A percentile compares a stretch with the other conserved stretches of the same genome.
Evolutionary conservation across 92 coral and sea anemone species (phyloP).

Genomic region (Umimayanthus chanpuru): DNA sequence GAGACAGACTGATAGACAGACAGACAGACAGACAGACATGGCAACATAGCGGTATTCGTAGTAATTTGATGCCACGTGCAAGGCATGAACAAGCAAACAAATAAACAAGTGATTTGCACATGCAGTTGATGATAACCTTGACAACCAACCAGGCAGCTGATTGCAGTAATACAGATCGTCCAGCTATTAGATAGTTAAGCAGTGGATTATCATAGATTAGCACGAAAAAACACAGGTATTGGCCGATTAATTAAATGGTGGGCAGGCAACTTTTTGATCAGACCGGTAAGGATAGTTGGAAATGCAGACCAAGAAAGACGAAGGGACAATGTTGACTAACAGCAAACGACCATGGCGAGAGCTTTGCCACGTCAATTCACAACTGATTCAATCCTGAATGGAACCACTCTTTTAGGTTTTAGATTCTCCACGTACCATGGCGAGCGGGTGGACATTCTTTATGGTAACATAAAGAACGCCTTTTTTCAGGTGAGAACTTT

Average conservation of each 20-base stretch:
- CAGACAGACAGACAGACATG: not conserved
- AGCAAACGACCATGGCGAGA: not conserved
- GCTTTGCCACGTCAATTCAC: not conserved
- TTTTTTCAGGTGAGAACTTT: slow-evolving; percentile 80
- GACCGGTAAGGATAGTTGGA: not conserved
- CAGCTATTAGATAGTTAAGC: too few species aligned
- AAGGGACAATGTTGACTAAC: not conserved
- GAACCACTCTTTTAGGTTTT: slow-evolving; percentile 68
- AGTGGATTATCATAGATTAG: too few species aligned
- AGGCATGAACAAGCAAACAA: not conserved
- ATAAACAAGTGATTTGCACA: not conserved
- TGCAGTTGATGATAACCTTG: not conserved
- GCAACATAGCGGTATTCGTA: not conserved
- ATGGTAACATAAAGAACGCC: slow-evolving; percentile 94
- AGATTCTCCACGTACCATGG: slow-evolving; percentile 94
- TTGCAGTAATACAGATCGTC: too few species aligned
- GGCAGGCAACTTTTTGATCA: not conserved
- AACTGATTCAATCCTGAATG: not conserved
- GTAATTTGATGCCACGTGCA: not conserved
- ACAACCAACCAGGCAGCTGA: too few species aligned
- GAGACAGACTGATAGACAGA: not conserved
- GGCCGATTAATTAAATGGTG: not conserved
- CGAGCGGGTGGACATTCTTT: slow-evolving; percentile 89
- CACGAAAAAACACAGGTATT: too few species aligned
- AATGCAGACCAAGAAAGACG: not conserved